These are phyloP conservation scores for Gobio gobio DNA, from an alignment of 2,113 vertebrate species.

Conservation along the genomic window DNA sequence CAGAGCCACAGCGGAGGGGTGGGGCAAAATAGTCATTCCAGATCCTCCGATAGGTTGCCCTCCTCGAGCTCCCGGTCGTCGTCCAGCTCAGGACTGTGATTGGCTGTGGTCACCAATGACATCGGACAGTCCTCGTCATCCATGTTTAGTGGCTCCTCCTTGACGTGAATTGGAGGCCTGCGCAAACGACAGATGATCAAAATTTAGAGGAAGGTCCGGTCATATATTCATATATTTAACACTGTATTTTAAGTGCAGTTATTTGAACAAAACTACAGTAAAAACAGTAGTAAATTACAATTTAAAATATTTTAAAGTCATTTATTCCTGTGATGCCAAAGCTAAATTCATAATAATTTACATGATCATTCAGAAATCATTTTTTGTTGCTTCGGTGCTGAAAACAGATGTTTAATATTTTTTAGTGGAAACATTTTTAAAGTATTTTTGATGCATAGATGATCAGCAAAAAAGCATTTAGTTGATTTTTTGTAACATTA, in stretches of 20 bases:
- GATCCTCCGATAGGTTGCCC: slow-evolving; percentile 98
- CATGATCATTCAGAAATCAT: background rate
- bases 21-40: slow-evolving; percentile 82
- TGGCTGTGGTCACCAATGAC: slow-evolving; percentile 98
- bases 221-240: background rate
- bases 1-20: slow-evolving; percentile 61
- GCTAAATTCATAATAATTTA: no score
- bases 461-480: background rate
- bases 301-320: background rate
- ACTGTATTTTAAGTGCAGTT: background rate
- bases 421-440: no score
- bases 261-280: background rate
- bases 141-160: slow-evolving; percentile 97
- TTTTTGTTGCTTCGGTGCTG: background rate
- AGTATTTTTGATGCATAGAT: background rate
- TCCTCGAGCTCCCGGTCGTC: slow-evolving; percentile 98
- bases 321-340: background rate
- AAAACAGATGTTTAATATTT: no score
- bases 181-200: slow-evolving; percentile 52
- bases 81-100: slow-evolving; percentile 98
- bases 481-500: background rate
- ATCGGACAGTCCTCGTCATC: slow-evolving; percentile 98
- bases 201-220: background rate
- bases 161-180: slow-evolving; percentile 95
- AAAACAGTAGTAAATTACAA: background rate